These are phyloP conservation scores for Tonatia bakeri DNA, from an alignment of 2,113 vertebrate genomes.

Conservation along the genomic window DNA sequence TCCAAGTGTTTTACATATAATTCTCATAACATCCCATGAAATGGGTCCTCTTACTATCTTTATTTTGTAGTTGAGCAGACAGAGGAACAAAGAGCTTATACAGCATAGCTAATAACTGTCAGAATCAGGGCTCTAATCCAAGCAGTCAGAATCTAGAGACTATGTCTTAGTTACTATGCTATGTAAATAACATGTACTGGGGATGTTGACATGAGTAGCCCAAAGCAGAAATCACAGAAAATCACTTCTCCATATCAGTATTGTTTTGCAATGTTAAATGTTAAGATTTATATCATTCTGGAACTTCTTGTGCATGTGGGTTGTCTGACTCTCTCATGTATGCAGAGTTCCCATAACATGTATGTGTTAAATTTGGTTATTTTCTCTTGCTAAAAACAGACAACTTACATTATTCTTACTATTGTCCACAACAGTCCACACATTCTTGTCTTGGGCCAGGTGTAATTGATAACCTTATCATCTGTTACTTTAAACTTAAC, in stretches of 20 bases:
- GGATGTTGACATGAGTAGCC: not conserved
- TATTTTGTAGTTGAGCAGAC: not conserved
- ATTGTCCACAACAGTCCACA: not conserved
- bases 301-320: not conserved
- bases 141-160: not conserved
- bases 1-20: not conserved
- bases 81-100: not conserved
- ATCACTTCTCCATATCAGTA: not conserved
- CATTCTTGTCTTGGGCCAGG: not conserved
- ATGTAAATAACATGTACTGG: not conserved
- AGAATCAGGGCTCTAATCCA: not conserved
- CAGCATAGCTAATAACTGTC: not conserved
- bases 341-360: not conserved
- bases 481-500: not conserved
- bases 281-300: not conserved
- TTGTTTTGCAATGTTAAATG: not conserved
- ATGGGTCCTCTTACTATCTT: not conserved
- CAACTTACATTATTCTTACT: not conserved
- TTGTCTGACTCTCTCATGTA: not conserved
- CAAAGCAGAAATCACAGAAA: not conserved
- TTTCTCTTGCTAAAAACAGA: not conserved
- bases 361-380: not conserved
- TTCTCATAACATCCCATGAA: not conserved
- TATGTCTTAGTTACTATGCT: not conserved
- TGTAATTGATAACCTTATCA: not conserved